Evolutionary conservation across 2,888 invertebrate species (phyloP).

Genomic region (Tipula unca): DNA sequence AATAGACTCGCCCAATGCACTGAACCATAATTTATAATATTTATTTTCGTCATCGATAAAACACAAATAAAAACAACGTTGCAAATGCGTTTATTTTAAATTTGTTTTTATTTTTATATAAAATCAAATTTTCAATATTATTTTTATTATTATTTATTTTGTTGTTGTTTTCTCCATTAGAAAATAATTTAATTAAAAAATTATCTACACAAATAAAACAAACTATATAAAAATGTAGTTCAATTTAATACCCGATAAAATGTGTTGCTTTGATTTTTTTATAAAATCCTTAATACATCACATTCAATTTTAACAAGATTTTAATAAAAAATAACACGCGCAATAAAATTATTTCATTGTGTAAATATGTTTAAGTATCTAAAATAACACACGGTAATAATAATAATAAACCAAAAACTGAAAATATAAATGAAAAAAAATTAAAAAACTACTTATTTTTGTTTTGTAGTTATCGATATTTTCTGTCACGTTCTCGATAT

Average conservation of each 20-base stretch:
- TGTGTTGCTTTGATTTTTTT: neutral
- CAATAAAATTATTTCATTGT: neutral
- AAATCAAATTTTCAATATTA: neutral
- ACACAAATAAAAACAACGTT: neutral
- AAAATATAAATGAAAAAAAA: neutral
- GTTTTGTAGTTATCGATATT: constrained; percentile 16
- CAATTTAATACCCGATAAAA: neutral
- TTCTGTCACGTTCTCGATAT: neutral
- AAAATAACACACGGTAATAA: neutral
- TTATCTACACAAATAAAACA: neutral
- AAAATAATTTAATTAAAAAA: neutral
- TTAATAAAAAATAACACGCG: neutral
- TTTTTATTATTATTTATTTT: neutral
- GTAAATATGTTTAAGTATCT: neutral
- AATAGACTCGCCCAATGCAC: constrained; percentile 16
- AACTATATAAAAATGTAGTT: neutral
- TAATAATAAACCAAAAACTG: neutral
- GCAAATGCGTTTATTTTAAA: neutral
- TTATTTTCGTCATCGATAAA: neutral
- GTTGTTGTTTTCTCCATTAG: neutral
- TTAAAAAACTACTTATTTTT: neutral
- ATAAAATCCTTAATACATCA: neutral
- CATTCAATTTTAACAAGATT: neutral
- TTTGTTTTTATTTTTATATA: neutral
- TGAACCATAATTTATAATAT: constrained; percentile 9